phyloP scores from a whole-genome alignment of 2,113 vertebrate genomes.

The Brachyhypopomus occidentalis region DNA sequence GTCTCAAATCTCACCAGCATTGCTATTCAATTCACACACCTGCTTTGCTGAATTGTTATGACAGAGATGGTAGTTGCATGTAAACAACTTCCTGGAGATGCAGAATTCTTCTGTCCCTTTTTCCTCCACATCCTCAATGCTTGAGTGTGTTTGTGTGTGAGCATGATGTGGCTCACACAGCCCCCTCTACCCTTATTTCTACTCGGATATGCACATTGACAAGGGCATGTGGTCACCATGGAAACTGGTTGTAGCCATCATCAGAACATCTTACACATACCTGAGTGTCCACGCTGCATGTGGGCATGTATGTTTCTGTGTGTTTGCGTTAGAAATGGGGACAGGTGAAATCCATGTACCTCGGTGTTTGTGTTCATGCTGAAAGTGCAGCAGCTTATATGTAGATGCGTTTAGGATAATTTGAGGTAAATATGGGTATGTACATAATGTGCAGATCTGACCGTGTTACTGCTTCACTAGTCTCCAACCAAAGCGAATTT shows the following conservation, averaged over 20 bases:
- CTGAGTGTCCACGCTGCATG: constrained; percentile 32
- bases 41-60: constrained; percentile 31
- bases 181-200: constrained; percentile 54
- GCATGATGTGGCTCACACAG: constrained; percentile 50
- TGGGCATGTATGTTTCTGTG: constrained; percentile 24
- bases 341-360: constrained; percentile 19
- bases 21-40: constrained; percentile 47
- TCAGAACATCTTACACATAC: constrained; percentile 58
- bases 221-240: constrained; percentile 64
- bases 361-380: constrained; percentile 27
- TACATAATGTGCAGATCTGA: constrained; percentile 20
- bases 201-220: constrained; percentile 52
- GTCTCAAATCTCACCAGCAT: constrained; percentile 13
- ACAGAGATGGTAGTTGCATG: constrained; percentile 26
- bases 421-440: constrained; percentile 5
- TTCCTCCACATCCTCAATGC: background rate
- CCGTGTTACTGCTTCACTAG: constrained; percentile 12
- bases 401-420: constrained; percentile 22
- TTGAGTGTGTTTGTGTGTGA: constrained; percentile 38
- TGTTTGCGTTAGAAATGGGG: background rate
- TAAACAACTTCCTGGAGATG: constrained; percentile 25
- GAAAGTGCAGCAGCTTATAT: constrained; percentile 27
- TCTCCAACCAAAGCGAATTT: background rate
- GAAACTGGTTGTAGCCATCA: constrained; percentile 65
- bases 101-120: background rate